A percentile compares a stretch with the other conserved stretches of the same genome.
Conservation (phyloP, 2,888 invertebrate genomes). For the Chrysolina oricalcia region DNA sequence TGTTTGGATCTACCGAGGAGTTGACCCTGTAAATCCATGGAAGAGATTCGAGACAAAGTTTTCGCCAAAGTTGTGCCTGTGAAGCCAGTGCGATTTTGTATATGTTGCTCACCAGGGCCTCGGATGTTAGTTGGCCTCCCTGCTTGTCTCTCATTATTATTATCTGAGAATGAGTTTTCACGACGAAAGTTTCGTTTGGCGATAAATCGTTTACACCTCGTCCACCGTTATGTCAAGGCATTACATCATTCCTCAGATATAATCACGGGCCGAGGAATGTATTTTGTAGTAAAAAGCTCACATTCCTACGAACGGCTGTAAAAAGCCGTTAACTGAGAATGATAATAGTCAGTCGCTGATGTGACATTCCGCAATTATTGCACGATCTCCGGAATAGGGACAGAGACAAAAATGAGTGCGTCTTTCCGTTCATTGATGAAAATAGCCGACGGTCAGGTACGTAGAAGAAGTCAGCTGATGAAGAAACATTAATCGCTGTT, state of each 20-base stretch:
- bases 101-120: too few species aligned
- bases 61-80: too few species aligned
- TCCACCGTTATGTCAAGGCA: constrained; percentile 23
- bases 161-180: neutral
- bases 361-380: constrained; percentile 29
- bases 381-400: constrained; percentile 3
- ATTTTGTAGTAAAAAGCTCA: constrained; percentile 26
- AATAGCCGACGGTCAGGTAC: neutral
- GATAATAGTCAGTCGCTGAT: constrained; percentile 24
- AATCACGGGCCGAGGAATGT: constrained; percentile 23
- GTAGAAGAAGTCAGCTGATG: too few species aligned
- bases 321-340: constrained; percentile 30
- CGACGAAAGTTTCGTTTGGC: constrained; percentile 2
- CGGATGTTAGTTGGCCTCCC: too few species aligned
- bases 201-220: constrained; percentile 18
- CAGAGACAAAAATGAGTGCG: neutral
- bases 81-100: too few species aligned
- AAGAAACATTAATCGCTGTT: too few species aligned
- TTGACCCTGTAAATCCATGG: too few species aligned
- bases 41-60: too few species aligned
- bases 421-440: constrained; percentile 7
- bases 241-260: constrained; percentile 26
- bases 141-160: neutral
- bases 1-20: too few species aligned
- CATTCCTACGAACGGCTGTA: constrained; percentile 17